Percentiles rank a stretch among this genome's conserved stretches.
These are phyloP conservation scores for Lomographa bimaculata DNA, from an alignment of 2,888 invertebrate genomes.

Conservation along the genomic window DNA sequence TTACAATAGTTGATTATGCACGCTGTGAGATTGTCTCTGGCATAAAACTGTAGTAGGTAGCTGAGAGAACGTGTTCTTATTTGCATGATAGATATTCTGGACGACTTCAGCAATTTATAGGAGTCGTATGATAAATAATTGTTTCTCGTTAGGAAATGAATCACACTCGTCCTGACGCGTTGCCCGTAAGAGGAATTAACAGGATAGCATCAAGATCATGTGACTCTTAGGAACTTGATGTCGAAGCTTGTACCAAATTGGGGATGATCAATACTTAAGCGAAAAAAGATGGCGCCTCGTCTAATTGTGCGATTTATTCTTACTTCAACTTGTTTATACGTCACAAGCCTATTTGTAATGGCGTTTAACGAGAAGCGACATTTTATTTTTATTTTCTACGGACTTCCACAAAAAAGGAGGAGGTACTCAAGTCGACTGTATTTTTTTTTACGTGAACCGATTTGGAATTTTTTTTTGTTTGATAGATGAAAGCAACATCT, in stretches of 20 bases:
- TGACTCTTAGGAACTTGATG: too few species aligned
- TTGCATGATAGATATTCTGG: constrained; percentile 1
- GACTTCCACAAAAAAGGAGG: background rate
- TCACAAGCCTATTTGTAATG: too few species aligned
- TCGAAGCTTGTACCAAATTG: too few species aligned
- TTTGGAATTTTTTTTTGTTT: too few species aligned
- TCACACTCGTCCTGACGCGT: constrained; percentile 58
- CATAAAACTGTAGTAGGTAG: too few species aligned
- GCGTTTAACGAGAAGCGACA: too few species aligned
- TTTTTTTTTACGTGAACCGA: too few species aligned
- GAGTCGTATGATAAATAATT: constrained; percentile 40
- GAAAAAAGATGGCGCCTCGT: constrained; percentile 29
- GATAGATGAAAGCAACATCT: too few species aligned
- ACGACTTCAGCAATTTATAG: constrained; percentile 5
- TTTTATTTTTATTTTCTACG: background rate
- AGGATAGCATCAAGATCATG: too few species aligned
- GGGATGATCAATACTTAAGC: too few species aligned
- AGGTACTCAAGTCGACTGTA: background rate
- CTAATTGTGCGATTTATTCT: constrained; percentile 20
- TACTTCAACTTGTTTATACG: constrained; percentile 3
- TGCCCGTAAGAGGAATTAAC: constrained; percentile 66
- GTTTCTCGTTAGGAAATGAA: constrained; percentile 52
- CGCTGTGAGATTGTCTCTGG: constrained; percentile 6
- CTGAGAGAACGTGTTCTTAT: too few species aligned
- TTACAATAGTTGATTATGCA: constrained; percentile 15